phyloP scores from a whole-genome alignment of 2,797 vertebrate species.

The Miichthys miiuy region DNA sequence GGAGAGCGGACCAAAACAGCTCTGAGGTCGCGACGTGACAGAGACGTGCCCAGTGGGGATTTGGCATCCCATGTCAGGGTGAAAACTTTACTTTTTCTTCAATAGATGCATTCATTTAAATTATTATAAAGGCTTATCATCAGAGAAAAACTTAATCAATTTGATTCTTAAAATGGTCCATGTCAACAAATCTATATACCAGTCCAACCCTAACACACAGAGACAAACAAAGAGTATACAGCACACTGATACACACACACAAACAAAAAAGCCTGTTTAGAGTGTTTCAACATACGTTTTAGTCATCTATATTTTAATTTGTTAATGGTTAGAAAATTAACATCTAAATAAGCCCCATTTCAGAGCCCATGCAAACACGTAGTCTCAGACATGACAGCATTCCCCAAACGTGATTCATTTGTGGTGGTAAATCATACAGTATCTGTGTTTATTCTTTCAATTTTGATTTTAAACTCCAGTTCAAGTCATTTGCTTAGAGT shows the following conservation, averaged over 20 bases:
- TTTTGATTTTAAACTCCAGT: background rate
- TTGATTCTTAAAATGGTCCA: background rate
- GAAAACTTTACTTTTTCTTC: too few relatives aligned
- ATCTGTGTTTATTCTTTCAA: background rate
- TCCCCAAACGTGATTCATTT: slow-evolving; percentile 28
- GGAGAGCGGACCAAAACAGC: too few relatives aligned
- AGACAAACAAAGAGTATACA: slow-evolving; percentile 20
- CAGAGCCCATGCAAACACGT: slow-evolving; percentile 14
- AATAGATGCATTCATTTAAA: background rate
- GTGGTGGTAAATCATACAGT: slow-evolving; percentile 4
- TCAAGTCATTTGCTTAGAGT: background rate
- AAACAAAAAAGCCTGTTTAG: background rate
- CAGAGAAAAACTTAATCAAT: background rate
- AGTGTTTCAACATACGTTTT: background rate
- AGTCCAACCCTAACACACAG: slow-evolving; percentile 24
- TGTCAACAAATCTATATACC: background rate
- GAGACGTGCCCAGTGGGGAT: too few relatives aligned
- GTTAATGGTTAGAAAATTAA: background rate
- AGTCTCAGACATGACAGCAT: slow-evolving; percentile 21
- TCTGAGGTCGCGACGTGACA: too few relatives aligned
- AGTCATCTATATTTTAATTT: background rate
- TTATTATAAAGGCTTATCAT: background rate
- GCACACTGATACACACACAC: background rate
- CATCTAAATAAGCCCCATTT: background rate
- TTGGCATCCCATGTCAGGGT: too few relatives aligned